Evolutionary conservation across 2,888 invertebrate genomes (phyloP).

Genomic region (Rosalia funebris): DNA sequence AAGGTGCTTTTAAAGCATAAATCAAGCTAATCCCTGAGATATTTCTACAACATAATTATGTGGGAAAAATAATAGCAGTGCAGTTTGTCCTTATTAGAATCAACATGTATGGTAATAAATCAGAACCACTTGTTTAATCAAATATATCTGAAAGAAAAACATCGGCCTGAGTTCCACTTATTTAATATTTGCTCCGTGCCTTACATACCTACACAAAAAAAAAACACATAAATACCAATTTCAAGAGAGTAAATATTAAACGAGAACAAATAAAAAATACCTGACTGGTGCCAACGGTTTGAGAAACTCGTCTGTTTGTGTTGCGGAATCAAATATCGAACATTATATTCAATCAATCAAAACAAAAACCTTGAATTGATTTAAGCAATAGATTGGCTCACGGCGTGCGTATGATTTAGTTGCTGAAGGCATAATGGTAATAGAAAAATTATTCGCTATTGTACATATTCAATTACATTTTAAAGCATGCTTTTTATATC

Average conservation of each 20-base stretch:
- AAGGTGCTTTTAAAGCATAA: no score
- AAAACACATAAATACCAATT: background rate
- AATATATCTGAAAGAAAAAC: no score
- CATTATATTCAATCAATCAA: slow-evolving; percentile 8
- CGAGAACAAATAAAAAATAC: slow-evolving; percentile 22
- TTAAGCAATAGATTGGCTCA: background rate
- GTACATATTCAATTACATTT: background rate
- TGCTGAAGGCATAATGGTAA: background rate
- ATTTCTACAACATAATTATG: no score
- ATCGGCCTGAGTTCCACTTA: no score
- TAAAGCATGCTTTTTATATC: background rate
- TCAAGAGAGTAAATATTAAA: slow-evolving; percentile 10
- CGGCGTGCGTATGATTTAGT: background rate
- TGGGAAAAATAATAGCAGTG: no score
- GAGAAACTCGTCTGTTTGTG: slow-evolving; percentile 7
- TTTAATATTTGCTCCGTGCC: no score
- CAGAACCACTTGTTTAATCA: no score
- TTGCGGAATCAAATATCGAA: slow-evolving; percentile 10
- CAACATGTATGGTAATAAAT: no score
- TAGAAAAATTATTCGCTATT: background rate
- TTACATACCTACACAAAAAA: no score
- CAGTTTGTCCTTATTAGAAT: no score
- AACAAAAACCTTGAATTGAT: slow-evolving; percentile 9
- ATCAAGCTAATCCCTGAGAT: no score
- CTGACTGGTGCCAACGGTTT: slow-evolving; percentile 16